Percentiles rank a stretch among this genome's conserved stretches.
Conservation (phyloP, 2,113 vertebrate genomes). For the Ochotona curzoniae region DNA sequence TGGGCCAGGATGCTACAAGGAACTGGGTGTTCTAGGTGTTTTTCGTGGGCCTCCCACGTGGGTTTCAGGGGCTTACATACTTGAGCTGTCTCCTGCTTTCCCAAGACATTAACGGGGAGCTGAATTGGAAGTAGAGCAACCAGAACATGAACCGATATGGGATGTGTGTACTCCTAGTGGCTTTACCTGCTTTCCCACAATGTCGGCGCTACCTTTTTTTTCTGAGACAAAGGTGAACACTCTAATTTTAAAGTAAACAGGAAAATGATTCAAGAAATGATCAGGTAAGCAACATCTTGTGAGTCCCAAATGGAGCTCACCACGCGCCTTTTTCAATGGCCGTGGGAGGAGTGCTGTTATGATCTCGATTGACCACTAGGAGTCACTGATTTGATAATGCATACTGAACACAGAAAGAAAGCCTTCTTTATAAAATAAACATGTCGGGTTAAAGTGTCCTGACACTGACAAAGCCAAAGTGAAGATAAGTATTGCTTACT, state of each 20-base stretch:
- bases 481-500: conserved; percentile 43
- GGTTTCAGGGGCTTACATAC: too few relatives aligned
- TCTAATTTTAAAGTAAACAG: background rate
- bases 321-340: background rate
- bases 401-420: background rate
- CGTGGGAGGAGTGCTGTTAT: background rate
- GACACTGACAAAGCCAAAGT: conserved; percentile 43
- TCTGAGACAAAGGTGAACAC: background rate
- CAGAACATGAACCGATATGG: too few relatives aligned
- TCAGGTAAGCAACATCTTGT: background rate
- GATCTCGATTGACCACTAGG: background rate
- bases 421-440: conserved; percentile 24
- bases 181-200: too few relatives aligned
- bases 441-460: background rate
- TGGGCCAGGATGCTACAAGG: too few relatives aligned
- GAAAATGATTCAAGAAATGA: background rate
- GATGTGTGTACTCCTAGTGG: too few relatives aligned
- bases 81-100: too few relatives aligned
- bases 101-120: too few relatives aligned
- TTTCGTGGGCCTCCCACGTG: too few relatives aligned
- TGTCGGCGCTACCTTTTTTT: background rate
- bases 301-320: background rate
- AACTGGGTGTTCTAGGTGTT: too few relatives aligned
- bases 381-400: conserved; percentile 38
- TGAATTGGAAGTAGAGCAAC: too few relatives aligned